These are phyloP conservation scores for Melangyna quadrimaculata DNA, from an alignment of 2,888 invertebrate genomes.

Conservation along the genomic window DNA sequence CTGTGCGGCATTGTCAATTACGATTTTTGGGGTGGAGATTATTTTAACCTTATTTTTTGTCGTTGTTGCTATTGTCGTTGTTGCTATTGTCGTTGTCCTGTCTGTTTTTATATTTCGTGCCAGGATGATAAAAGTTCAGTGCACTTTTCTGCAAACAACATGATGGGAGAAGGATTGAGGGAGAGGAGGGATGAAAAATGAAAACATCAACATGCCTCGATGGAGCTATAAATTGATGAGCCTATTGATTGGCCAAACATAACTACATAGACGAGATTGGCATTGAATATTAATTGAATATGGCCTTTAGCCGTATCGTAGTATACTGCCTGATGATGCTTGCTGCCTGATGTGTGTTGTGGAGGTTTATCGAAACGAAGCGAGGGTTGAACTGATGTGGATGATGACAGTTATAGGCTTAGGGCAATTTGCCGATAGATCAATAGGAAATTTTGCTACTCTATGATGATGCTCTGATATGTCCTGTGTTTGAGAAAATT, in stretches of 20 bases:
- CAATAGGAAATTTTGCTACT: not conserved
- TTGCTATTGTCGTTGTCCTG: no score
- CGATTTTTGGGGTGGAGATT: constrained; percentile 22
- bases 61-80: no score
- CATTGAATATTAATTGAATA: constrained; percentile 62
- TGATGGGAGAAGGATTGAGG: not conserved
- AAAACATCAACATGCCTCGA: constrained; percentile 32
- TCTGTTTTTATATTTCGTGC: not conserved
- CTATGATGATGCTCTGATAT: not conserved
- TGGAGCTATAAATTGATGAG: constrained; percentile 51
- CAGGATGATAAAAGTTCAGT: constrained; percentile 53
- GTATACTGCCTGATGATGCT: not conserved
- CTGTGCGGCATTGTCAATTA: constrained; percentile 66
- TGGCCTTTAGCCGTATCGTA: constrained; percentile 9
- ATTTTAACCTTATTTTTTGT: not conserved
- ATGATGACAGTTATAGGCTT: constrained; percentile 32
- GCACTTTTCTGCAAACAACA: constrained; percentile 11
- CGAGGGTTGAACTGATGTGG: not conserved
- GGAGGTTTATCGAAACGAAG: not conserved
- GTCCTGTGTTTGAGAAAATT: not conserved
- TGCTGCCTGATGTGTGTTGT: not conserved
- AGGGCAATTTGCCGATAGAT: constrained; percentile 19
- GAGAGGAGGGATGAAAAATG: constrained; percentile 22
- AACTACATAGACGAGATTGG: constrained; percentile 29
- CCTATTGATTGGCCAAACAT: constrained; percentile 45